Base-by-base conservation (phyloP, 2,888 invertebrate genomes). In the Trichacis sp. region DNA sequence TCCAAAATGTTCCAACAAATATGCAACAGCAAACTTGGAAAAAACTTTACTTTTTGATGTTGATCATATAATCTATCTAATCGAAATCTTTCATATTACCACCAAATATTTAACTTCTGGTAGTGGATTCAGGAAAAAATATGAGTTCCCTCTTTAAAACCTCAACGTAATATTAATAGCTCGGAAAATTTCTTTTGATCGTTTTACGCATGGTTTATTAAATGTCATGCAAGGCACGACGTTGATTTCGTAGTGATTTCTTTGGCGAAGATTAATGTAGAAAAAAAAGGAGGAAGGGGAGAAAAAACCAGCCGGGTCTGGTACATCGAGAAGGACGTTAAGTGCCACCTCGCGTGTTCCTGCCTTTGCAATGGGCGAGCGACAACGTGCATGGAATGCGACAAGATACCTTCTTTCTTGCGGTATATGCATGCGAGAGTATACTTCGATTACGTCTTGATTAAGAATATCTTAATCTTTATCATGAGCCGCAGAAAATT, bases 181-280 rank as follows among this genome's bases (percentile, higher is more conserved):
- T 42, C 14, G 42, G 59, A 64, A 55, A 55, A 52, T 59, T 59
- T 55, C 59, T 66, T 55, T 59, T 53, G 59, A 53, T 67, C 53
- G 60, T 67, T 73, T 72, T 68, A 64, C 59, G 71, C 70, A 71
- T 70, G 69, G 71, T 68, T 73, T 73, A 74, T 71, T 68, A 70
- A 66, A 65, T 61, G 65, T 64, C 62, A 66, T 66, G 64, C 63
- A 60, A 65, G 61, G 51, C 63, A 58, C 55, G 53, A 63, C 56
- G 63, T 56, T 55, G 54, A 61, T 68, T 64, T 60, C 52, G 62
- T 59, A 58, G 66, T 62, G 58, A 66, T 62, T 62, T 62, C 62
- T 66, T 59, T 55, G 61, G 55, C 43, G 52, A 43, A 60, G 56
- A 67, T 55, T 62, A 61, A 58, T 53, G 30, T 56, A 46, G 51